Evolutionary conservation across 2,797 vertebrate species (phyloP).

Genomic region (Gephyroberyx darwinii): DNA sequence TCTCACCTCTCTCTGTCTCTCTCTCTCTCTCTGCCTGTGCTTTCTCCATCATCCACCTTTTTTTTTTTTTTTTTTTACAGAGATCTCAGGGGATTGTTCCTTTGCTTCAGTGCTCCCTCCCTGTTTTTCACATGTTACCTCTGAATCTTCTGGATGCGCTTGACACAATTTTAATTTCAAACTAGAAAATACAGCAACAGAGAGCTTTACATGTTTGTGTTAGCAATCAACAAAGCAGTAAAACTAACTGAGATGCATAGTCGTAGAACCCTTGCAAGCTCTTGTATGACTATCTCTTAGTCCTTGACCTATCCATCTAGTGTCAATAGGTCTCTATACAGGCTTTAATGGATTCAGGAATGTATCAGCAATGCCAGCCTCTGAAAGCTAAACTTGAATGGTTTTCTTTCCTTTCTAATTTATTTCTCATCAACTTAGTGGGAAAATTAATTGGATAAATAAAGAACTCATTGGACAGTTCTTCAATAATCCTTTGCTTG

Average conservation of each 20-base stretch:
- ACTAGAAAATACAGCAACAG: conserved; percentile 22
- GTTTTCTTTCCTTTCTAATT: conserved; percentile 22
- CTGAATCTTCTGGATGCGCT: conserved; percentile 59
- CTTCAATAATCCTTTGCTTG: conserved; percentile 12
- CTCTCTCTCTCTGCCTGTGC: conserved; percentile 6
- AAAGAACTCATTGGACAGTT: conserved; percentile 18
- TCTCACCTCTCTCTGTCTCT: conserved; percentile 25
- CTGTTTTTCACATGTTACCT: conserved; percentile 60
- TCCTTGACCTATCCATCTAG: conserved; percentile 21
- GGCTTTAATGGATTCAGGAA: conserved; percentile 27
- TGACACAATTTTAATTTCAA: conserved; percentile 53
- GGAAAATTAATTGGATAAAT: background rate
- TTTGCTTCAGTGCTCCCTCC: conserved; percentile 61
- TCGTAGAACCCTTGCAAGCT: conserved; percentile 14
- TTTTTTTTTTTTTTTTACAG: conserved; percentile 47
- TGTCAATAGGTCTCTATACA: conserved; percentile 24
- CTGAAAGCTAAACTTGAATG: conserved; percentile 9
- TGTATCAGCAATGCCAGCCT: conserved; percentile 3
- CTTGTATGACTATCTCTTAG: conserved; percentile 29
- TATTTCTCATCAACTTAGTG: conserved; percentile 16
- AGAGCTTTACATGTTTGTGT: background rate
- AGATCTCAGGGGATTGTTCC: conserved; percentile 71
- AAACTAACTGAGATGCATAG: background rate
- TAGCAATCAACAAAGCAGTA: conserved; percentile 7
- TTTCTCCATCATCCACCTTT: conserved; percentile 71